These are phyloP conservation scores for Coelopa pilipes DNA, from an alignment of 2,888 invertebrate genomes.

Conservation along the genomic window DNA sequence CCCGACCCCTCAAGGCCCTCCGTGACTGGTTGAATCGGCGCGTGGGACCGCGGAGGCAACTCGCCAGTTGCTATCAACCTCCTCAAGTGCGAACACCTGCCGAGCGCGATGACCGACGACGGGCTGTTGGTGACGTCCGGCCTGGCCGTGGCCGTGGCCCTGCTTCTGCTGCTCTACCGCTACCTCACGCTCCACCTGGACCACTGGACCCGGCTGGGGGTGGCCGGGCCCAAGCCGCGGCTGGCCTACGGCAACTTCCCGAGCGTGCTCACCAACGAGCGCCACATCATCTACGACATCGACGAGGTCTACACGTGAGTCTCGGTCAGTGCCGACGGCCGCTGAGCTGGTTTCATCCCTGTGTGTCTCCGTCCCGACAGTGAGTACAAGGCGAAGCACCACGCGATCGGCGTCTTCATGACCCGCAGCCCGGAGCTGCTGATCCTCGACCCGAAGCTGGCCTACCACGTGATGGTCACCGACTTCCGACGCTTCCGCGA, in stretches of 20 bases:
- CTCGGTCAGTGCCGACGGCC: too few relatives aligned
- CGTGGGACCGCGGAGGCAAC: too few relatives aligned
- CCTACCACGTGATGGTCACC: conserved; percentile 62
- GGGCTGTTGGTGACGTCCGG: background rate
- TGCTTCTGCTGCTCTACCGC: conserved; percentile 50
- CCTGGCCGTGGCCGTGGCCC: conserved; percentile 13
- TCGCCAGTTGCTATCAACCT: too few relatives aligned
- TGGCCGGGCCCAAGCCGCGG: conserved; percentile 62
- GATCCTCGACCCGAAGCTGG: conserved; percentile 63
- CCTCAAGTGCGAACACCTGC: background rate
- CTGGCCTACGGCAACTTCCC: conserved; percentile 63
- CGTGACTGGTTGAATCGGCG: too few relatives aligned
- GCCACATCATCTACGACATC: conserved; percentile 59
- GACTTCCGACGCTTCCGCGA: conserved; percentile 64
- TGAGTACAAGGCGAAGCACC: conserved; percentile 56
- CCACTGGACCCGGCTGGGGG: conserved; percentile 63
- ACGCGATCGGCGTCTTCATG: conserved; percentile 65
- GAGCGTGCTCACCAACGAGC: conserved; percentile 51
- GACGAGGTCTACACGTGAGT: conserved; percentile 64
- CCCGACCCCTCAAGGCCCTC: too few relatives aligned
- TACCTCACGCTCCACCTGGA: conserved; percentile 60
- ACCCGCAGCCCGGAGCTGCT: conserved; percentile 62
- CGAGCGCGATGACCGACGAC: background rate
- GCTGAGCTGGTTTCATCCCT: background rate
- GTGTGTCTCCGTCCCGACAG: conserved; percentile 42